A percentile compares a stretch with the other conserved stretches of the same genome.
Evolutionary conservation across 2,888 invertebrate genomes (phyloP).

Genomic region (Lissonota sp.): DNA sequence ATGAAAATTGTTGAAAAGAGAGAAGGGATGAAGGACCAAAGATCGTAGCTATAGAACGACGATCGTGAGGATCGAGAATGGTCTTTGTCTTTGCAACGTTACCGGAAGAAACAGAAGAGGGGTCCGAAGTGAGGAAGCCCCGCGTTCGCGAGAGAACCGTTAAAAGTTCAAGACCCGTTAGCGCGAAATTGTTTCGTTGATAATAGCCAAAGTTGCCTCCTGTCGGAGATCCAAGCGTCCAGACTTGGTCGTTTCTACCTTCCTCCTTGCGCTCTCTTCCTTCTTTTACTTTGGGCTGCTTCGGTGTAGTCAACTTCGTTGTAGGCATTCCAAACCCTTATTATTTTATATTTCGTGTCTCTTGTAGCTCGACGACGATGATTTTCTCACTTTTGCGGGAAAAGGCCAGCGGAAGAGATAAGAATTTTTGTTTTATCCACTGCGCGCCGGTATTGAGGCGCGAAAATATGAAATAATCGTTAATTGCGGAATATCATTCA

Average conservation of each 20-base stretch:
- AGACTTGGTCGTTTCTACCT: slow-evolving; percentile 27
- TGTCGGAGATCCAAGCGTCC: slow-evolving; percentile 10
- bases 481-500: slow-evolving; percentile 54
- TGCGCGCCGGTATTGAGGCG: slow-evolving; percentile 45
- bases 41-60: not conserved
- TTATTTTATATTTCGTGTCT: slow-evolving; percentile 77
- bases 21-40: slow-evolving; percentile 5
- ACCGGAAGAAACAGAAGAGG: slow-evolving; percentile 57
- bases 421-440: slow-evolving; percentile 66
- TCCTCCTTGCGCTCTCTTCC: slow-evolving; percentile 22
- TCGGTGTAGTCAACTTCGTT: slow-evolving; percentile 40
- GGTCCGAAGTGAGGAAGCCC: slow-evolving; percentile 47
- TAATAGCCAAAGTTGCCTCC: slow-evolving; percentile 81
- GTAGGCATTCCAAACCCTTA: slow-evolving; percentile 67
- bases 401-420: slow-evolving; percentile 75
- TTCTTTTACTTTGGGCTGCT: slow-evolving; percentile 47
- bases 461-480: slow-evolving; percentile 79
- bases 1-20: not conserved
- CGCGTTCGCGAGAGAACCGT: slow-evolving; percentile 69
- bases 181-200: slow-evolving; percentile 79
- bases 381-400: slow-evolving; percentile 7
- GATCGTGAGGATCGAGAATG: slow-evolving; percentile 21
- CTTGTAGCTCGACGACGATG: slow-evolving; percentile 21
- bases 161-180: slow-evolving; percentile 82
- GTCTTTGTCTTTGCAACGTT: not conserved